Base-by-base conservation (phyloP, 2,797 vertebrate genomes). In the Etheostoma perlongum region DNA sequence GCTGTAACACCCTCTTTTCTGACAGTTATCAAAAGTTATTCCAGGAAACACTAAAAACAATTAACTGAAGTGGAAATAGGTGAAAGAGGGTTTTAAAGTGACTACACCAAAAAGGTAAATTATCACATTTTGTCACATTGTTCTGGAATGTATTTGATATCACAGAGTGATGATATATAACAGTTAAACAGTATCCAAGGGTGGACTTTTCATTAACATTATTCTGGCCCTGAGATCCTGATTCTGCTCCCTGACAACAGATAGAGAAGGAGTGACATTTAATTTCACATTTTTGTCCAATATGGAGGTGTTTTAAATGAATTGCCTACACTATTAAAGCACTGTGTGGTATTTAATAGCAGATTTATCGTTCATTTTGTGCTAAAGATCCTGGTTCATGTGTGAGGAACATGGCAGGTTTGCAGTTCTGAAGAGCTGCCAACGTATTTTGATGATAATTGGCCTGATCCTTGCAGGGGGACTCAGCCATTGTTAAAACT, bases 261-360 rank as follows among this genome's bases (percentile, higher is more conserved):
- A 66, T 58, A 63, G 63, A 79, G 57, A 62, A 72, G 57, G 25
- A 85, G 42, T 78, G 65, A 85, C 83, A 85, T 87, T 85, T 85
- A 76, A 76, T 83, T 78, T 67, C 25, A 57, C 72, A 72, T 58
- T 84, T 89, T 69, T 78, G 54, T 72, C 60, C 33, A 73, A 53
- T 42, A 48, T 25, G 7, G 40, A 63, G 57, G 51, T 66, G 60
- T 67, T 82, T 83, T 25, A 76, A 79, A 82, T 72, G 21, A 81
- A 76, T 61, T 25, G 6, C 54, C 33, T 36, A 55, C 36, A 42
- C 63, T 48, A 73, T 79, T 82, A 71, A 83, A 67, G 23, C 47
- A 19, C 52, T 48, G 6, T 23, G 49, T 23, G 11, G 61, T 36
- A 52, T 81, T 68, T 73, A 60, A 76, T 53, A 46, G 58, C 67